Evolutionary conservation across 2,797 vertebrate genomes (phyloP).

Genomic region (Muscicapa striata): DNA sequence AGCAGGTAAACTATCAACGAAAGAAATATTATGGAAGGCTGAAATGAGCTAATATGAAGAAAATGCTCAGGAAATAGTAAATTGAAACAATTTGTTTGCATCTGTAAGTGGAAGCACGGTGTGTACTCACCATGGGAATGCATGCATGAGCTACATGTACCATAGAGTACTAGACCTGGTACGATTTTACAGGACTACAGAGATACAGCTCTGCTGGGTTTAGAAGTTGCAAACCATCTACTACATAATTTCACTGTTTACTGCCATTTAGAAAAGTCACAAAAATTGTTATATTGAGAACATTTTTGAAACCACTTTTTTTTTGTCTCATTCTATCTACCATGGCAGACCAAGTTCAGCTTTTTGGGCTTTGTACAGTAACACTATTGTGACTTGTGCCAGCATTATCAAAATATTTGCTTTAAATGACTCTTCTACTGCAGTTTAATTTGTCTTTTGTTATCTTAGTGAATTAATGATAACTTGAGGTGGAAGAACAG

Average conservation of each 20-base stretch:
- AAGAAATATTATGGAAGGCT: neutral
- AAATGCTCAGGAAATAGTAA: neutral
- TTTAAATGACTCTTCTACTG: neutral
- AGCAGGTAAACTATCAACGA: neutral
- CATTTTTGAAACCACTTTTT: neutral
- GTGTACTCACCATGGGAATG: rapidly evolving
- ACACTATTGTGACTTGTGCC: neutral
- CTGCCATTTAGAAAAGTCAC: neutral
- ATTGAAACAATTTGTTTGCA: neutral
- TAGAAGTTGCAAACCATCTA: neutral
- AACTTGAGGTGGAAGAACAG: neutral
- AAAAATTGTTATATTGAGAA: neutral
- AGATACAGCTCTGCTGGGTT: neutral
- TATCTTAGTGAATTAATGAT: neutral
- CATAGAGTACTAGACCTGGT: neutral
- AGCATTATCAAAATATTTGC: neutral
- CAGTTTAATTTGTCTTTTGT: neutral
- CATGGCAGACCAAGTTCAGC: neutral
- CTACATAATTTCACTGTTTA: neutral
- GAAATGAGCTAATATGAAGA: neutral
- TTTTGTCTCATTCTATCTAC: neutral
- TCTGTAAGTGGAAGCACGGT: neutral
- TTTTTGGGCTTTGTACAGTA: neutral
- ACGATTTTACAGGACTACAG: neutral
- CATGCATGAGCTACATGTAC: no score